These are phyloP conservation scores for Syngnathus floridae DNA, from an alignment of 2,113 vertebrate species.

Conservation along the genomic window DNA sequence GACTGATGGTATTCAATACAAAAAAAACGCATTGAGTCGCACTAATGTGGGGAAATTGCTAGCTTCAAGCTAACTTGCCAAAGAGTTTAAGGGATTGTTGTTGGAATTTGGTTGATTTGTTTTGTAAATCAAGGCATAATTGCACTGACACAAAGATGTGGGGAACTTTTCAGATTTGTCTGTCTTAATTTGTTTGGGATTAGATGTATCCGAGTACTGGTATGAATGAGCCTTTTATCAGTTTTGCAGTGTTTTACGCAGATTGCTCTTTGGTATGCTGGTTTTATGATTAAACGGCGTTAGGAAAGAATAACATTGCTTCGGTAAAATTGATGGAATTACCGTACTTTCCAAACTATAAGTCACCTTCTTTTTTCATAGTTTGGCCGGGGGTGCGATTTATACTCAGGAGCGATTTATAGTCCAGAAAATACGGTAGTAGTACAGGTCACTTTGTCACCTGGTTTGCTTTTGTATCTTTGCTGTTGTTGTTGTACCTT, in stretches of 20 bases:
- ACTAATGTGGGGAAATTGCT: neutral
- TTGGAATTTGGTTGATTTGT: neutral
- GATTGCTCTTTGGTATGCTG: neutral
- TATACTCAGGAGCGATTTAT: too few species aligned
- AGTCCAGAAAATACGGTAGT: too few species aligned
- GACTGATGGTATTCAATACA: constrained; percentile 11
- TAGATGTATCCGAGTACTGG: neutral
- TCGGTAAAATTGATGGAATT: neutral
- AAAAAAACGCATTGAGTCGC: constrained; percentile 5
- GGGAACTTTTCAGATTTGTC: neutral
- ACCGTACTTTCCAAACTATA: too few species aligned
- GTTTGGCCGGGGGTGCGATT: too few species aligned
- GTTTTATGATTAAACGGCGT: neutral
- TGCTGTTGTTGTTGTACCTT: neutral
- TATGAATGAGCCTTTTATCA: neutral
- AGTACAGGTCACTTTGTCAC: neutral
- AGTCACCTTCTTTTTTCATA: too few species aligned
- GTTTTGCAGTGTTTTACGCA: neutral
- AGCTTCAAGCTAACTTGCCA: constrained; percentile 13
- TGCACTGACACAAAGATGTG: neutral
- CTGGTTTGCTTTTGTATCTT: neutral
- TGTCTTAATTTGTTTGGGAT: neutral
- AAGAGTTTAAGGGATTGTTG: neutral
- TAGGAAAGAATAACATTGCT: neutral
- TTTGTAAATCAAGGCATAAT: neutral